A percentile compares a stretch with the other conserved stretches of the same genome.
These are phyloP conservation scores for Dreissena polymorpha DNA, from an alignment of 1,140 invertebrate genomes.

Conservation along the genomic window DNA sequence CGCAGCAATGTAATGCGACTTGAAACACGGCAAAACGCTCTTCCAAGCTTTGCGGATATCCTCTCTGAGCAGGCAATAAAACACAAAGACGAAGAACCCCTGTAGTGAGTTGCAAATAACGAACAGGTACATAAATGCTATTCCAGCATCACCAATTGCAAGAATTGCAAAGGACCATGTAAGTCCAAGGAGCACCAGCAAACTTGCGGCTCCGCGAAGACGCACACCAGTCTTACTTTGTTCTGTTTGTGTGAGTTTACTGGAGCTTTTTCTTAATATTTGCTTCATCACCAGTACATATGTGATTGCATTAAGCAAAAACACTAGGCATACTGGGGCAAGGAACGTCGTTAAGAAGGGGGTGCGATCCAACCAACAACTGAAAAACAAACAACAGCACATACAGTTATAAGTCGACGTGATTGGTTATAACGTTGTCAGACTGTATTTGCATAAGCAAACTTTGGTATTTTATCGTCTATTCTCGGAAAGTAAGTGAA, in stretches of 20 bases:
- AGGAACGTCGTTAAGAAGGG: constrained; percentile 80
- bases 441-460: too few species aligned
- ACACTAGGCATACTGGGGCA: constrained; percentile 80
- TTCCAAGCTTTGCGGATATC: constrained; percentile 80
- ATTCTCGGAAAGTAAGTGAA: too few species aligned
- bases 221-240: constrained; percentile 69
- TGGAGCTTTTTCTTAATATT: constrained; percentile 57
- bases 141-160: constrained; percentile 78
- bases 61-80: constrained; percentile 80
- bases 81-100: constrained; percentile 82
- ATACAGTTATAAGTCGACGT: too few species aligned
- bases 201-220: constrained; percentile 80
- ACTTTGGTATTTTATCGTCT: too few species aligned
- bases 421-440: too few species aligned
- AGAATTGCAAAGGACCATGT: constrained; percentile 82
- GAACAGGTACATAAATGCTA: constrained; percentile 82
- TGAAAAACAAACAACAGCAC: constrained; percentile 59
- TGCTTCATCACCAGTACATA: constrained; percentile 80
- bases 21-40: constrained; percentile 57
- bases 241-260: constrained; percentile 69
- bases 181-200: constrained; percentile 81
- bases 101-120: constrained; percentile 81
- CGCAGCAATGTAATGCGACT: constrained; percentile 13
- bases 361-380: constrained; percentile 76
- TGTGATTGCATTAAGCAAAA: constrained; percentile 80